These are phyloP conservation scores for Takifugu flavidus DNA, from an alignment of 2,113 vertebrate genomes.

Conservation along the genomic window DNA sequence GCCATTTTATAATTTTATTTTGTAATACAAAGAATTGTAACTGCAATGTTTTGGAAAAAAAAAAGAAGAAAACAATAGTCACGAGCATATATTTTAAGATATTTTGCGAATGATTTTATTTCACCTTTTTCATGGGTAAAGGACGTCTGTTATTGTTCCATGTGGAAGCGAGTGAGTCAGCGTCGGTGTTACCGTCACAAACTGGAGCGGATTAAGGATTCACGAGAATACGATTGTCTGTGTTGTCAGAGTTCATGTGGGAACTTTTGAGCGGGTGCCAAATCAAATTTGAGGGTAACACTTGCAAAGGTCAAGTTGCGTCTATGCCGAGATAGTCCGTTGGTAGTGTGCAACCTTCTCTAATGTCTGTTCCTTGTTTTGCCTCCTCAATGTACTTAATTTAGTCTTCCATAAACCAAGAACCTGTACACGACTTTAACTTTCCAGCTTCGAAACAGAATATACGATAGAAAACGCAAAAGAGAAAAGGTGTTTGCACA, in stretches of 20 bases:
- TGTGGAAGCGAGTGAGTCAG: constrained; percentile 46
- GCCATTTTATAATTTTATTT: constrained; percentile 77
- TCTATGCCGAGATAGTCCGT: constrained; percentile 39
- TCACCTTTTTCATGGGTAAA: constrained; percentile 51
- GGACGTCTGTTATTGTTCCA: constrained; percentile 45
- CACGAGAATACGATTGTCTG: constrained; percentile 53
- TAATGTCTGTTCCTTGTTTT: constrained; percentile 57
- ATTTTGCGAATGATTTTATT: constrained; percentile 60
- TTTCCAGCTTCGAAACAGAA: constrained; percentile 70
- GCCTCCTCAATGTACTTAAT: constrained; percentile 67
- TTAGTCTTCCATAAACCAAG: constrained; percentile 81
- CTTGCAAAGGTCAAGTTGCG: constrained; percentile 37
- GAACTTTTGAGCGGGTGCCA: constrained; percentile 36
- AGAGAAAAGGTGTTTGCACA: constrained; percentile 71
- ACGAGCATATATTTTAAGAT: constrained; percentile 71
- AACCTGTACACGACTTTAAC: constrained; percentile 71
- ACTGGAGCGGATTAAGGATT: constrained; percentile 45
- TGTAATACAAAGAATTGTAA: constrained; percentile 72
- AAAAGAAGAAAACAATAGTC: constrained; percentile 52
- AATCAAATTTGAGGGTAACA: constrained; percentile 28
- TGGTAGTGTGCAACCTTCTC: constrained; percentile 55
- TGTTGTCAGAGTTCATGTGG: constrained; percentile 58
- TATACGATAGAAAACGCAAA: constrained; percentile 67
- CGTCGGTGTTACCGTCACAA: constrained; percentile 46
- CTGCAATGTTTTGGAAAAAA: constrained; percentile 59